A percentile compares a stretch with the other conserved stretches of the same genome.
phyloP scores from a whole-genome alignment of 2,113 vertebrate genomes.

The Scomber colias region DNA sequence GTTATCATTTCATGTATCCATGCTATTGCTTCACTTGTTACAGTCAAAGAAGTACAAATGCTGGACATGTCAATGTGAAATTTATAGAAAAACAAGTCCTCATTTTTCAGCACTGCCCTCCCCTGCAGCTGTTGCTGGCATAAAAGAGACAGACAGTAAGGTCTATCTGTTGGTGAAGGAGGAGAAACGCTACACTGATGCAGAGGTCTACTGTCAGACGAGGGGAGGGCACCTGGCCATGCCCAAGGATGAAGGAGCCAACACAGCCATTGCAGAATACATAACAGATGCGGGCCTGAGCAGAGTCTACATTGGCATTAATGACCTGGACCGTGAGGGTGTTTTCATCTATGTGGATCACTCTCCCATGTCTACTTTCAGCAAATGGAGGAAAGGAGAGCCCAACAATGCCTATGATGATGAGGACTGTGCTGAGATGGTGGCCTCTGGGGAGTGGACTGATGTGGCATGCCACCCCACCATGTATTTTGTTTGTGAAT shows the following conservation, averaged over 20 bases:
- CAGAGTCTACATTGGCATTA: constrained; percentile 94
- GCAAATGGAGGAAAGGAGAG: constrained; percentile 94
- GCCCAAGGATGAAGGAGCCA: constrained; percentile 94
- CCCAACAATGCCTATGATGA: constrained; percentile 96
- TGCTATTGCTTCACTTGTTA: constrained; percentile 10
- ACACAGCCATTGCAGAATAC: constrained; percentile 90
- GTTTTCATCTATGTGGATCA: constrained; percentile 92
- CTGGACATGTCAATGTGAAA: constrained; percentile 81
- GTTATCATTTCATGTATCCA: background rate
- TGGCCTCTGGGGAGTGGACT: constrained; percentile 95
- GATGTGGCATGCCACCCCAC: constrained; percentile 95
- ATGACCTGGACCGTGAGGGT: constrained; percentile 94
- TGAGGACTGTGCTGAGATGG: constrained; percentile 97
- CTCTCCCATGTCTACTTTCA: constrained; percentile 95
- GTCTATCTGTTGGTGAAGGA: constrained; percentile 98
- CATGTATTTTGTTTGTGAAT: constrained; percentile 98
- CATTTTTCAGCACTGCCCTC: constrained; percentile 98
- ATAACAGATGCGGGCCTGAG: constrained; percentile 91
- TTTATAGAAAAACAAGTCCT: constrained; percentile 92
- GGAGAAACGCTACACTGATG: constrained; percentile 92
- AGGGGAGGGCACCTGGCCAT: constrained; percentile 95
- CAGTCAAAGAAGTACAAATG: constrained; percentile 55
- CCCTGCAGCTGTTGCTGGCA: constrained; percentile 97
- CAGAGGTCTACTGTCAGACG: constrained; percentile 91
- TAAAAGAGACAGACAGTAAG: constrained; percentile 96